A percentile compares a stretch with the other conserved stretches of the same genome.
These are phyloP conservation scores for Caenorhabditis wallacei DNA, from an alignment of 2,888 invertebrate species.

Conservation along the genomic window DNA sequence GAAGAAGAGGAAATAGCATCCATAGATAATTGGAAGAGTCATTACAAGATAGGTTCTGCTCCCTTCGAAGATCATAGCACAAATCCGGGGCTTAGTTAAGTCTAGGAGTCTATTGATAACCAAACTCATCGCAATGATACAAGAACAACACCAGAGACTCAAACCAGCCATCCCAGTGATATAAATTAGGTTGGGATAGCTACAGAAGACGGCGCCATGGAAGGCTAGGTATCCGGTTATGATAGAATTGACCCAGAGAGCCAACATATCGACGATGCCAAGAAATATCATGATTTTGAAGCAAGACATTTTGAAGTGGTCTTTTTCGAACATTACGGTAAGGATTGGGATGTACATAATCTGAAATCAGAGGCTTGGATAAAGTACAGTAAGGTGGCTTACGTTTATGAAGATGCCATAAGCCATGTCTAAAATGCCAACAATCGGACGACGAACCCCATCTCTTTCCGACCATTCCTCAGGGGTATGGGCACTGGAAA, in stretches of 20 bases:
- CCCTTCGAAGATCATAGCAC: slow-evolving; percentile 32
- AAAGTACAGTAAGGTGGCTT: background rate
- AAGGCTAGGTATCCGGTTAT: slow-evolving; percentile 39
- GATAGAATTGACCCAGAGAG: slow-evolving; percentile 47
- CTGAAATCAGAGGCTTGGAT: background rate
- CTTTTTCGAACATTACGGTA: slow-evolving; percentile 39
- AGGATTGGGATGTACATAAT: slow-evolving; percentile 50
- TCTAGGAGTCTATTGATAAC: slow-evolving; percentile 66
- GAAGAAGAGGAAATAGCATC: slow-evolving; percentile 59
- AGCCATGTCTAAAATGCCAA: slow-evolving; percentile 30
- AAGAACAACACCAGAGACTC: slow-evolving; percentile 65
- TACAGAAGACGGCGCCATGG: slow-evolving; percentile 51
- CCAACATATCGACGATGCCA: slow-evolving; percentile 52
- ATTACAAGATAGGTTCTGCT: slow-evolving; percentile 47
- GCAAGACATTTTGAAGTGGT: slow-evolving; percentile 50
- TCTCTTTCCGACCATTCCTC: slow-evolving; percentile 44
- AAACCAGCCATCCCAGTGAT: slow-evolving; percentile 46
- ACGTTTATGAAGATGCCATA: slow-evolving; percentile 48
- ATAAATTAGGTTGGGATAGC: slow-evolving; percentile 55
- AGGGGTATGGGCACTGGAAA: slow-evolving; percentile 30
- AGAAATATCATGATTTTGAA: slow-evolving; percentile 61
- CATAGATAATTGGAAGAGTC: slow-evolving; percentile 55
- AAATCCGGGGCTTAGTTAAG: slow-evolving; percentile 40
- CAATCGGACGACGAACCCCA: slow-evolving; percentile 36
- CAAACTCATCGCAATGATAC: slow-evolving; percentile 62